Evolutionary conservation across 2,113 vertebrate genomes (phyloP).

Genomic region (Piaya cayana): DNA sequence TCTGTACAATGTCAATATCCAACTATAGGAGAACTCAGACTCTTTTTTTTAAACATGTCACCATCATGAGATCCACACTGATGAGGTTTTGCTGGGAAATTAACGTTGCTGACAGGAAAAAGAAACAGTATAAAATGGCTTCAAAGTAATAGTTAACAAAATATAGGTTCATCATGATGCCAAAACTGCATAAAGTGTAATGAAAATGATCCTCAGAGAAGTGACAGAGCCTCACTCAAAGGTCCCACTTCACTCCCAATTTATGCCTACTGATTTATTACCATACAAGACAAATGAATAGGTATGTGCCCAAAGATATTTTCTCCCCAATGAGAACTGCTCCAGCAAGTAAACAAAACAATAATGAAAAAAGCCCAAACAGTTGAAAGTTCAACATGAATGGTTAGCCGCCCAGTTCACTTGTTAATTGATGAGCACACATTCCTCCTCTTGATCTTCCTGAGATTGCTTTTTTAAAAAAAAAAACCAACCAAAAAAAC

Average conservation of each 20-base stretch:
- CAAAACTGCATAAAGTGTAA: neutral
- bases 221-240: neutral
- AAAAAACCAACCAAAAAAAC: no score
- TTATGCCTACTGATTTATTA: constrained; percentile 36
- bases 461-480: neutral
- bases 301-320: neutral
- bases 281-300: constrained; percentile 38
- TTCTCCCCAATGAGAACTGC: neutral
- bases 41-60: neutral
- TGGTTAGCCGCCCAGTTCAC: neutral
- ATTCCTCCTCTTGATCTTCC: neutral
- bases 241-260: neutral
- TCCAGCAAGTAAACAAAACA: constrained; percentile 49
- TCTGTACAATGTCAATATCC: neutral
- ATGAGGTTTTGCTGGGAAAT: neutral
- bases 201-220: neutral
- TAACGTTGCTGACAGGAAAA: neutral
- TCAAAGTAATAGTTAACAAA: neutral
- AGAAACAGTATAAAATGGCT: neutral
- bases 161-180: neutral
- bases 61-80: neutral
- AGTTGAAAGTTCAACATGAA: neutral
- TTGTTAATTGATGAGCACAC: neutral
- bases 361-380: neutral
- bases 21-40: neutral